phyloP scores from a whole-genome alignment of 1,140 invertebrate genomes.

The Anastatus disparis region DNA sequence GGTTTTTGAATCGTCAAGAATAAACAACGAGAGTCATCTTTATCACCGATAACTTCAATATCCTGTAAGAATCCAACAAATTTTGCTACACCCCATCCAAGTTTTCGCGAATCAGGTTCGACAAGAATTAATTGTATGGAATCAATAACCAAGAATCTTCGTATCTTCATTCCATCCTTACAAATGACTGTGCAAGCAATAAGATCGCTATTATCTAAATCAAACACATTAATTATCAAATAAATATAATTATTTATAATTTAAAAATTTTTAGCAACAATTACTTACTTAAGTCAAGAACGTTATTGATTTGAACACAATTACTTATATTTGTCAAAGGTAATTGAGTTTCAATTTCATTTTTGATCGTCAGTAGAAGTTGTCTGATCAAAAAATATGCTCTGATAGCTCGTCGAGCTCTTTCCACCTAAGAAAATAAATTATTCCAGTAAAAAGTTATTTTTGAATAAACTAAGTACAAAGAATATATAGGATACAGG shows the following conservation, averaged over 20 bases:
- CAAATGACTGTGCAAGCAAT: conserved; percentile 94
- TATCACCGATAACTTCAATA: conserved; percentile 86
- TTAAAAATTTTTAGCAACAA: neutral
- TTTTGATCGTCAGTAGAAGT: conserved; percentile 82
- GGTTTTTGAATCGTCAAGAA: conserved; percentile 94
- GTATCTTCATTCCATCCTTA: conserved; percentile 88
- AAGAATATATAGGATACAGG: no score
- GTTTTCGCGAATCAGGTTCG: conserved; percentile 90
- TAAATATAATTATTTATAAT: neutral
- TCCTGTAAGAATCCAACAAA: conserved; percentile 90
- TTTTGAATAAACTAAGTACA: no score
- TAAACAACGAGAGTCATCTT: conserved; percentile 95
- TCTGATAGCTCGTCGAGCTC: conserved; percentile 90
- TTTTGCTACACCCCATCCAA: conserved; percentile 97
- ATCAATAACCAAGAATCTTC: conserved; percentile 95
- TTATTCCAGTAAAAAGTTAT: no score
- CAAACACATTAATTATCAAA: neutral
- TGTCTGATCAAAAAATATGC: conserved; percentile 94
- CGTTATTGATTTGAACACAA: conserved; percentile 91
- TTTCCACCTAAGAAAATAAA: conserved; percentile 78
- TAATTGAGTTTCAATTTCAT: conserved; percentile 86
- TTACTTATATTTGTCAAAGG: conserved; percentile 91
- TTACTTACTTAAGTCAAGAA: conserved; percentile 90
- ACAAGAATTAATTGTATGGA: conserved; percentile 94
- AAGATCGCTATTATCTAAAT: conserved; percentile 94